Evolutionary conservation across 2,888 invertebrate genomes (phyloP).

Genomic region (Cloeon dipterum): DNA sequence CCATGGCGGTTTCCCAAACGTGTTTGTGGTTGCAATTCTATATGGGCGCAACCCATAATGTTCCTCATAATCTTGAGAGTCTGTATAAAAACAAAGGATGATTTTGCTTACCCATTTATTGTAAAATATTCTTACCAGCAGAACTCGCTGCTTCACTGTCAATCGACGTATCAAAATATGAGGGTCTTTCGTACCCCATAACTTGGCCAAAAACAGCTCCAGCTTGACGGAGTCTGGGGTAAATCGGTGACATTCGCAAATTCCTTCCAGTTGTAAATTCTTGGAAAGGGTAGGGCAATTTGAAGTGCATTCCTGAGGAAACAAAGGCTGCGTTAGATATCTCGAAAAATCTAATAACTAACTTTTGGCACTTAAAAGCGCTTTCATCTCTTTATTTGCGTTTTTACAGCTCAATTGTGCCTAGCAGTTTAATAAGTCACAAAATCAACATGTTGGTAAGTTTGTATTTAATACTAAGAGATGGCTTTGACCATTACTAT

Average conservation of each 20-base stretch:
- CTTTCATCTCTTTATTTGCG: slow-evolving; percentile 1
- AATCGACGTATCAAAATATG: slow-evolving; percentile 51
- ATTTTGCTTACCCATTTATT: too few relatives aligned
- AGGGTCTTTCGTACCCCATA: slow-evolving; percentile 92
- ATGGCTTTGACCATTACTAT: too few relatives aligned
- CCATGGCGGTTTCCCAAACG: slow-evolving; percentile 85
- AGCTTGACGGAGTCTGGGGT: slow-evolving; percentile 68
- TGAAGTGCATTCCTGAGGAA: slow-evolving; percentile 54
- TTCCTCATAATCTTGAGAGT: slow-evolving; percentile 9
- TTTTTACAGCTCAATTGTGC: too few relatives aligned
- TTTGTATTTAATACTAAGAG: too few relatives aligned
- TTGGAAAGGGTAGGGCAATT: slow-evolving; percentile 56
- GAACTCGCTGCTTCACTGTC: slow-evolving; percentile 19
- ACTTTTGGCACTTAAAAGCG: slow-evolving; percentile 4
- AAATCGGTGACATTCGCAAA: slow-evolving; percentile 83
- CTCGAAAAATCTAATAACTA: too few relatives aligned
- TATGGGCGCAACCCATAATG: slow-evolving; percentile 27
- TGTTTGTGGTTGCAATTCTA: slow-evolving; percentile 53
- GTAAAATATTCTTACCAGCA: neutral
- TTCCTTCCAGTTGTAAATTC: slow-evolving; percentile 78
- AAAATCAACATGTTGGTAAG: too few relatives aligned
- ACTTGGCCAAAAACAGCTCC: slow-evolving; percentile 92
- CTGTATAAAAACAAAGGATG: neutral
- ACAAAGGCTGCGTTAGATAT: neutral
- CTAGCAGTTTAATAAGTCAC: too few relatives aligned